Evolutionary conservation across 1,140 invertebrate species (phyloP).

Genomic region (Zelostemma sp.): DNA sequence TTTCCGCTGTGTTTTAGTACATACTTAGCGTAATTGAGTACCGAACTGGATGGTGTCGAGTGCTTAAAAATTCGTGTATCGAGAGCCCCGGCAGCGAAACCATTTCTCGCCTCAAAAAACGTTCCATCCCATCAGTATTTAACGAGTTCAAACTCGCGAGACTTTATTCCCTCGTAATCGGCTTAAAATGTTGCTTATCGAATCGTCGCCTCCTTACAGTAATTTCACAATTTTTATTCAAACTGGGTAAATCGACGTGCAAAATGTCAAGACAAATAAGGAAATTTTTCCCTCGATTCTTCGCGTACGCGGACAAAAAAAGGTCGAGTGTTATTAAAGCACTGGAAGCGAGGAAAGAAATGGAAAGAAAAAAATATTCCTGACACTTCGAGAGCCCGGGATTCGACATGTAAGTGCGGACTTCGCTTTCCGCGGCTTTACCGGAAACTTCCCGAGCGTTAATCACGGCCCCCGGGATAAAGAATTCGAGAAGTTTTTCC

Average conservation of each 20-base stretch:
- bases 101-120: neutral
- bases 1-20: conserved; percentile 2
- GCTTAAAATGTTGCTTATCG: too few relatives aligned
- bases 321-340: neutral
- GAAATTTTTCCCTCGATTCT: too few relatives aligned
- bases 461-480: neutral
- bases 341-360: neutral
- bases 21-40: conserved; percentile 11
- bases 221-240: too few relatives aligned
- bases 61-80: conserved; percentile 7
- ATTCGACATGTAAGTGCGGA: neutral
- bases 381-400: neutral
- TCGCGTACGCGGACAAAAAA: too few relatives aligned
- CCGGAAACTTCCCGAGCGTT: neutral
- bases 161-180: neutral
- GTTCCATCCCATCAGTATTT: neutral
- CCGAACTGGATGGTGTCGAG: neutral
- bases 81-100: neutral
- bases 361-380: neutral
- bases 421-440: neutral
- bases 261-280: too few relatives aligned
- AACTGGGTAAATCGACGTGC: too few relatives aligned
- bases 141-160: neutral
- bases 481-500: neutral
- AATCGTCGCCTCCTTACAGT: too few relatives aligned